Percentiles rank a stretch among this genome's conserved stretches.
These are phyloP conservation scores for Vulpes ferrilata DNA, from an alignment of 2,113 vertebrate genomes.

Conservation along the genomic window DNA sequence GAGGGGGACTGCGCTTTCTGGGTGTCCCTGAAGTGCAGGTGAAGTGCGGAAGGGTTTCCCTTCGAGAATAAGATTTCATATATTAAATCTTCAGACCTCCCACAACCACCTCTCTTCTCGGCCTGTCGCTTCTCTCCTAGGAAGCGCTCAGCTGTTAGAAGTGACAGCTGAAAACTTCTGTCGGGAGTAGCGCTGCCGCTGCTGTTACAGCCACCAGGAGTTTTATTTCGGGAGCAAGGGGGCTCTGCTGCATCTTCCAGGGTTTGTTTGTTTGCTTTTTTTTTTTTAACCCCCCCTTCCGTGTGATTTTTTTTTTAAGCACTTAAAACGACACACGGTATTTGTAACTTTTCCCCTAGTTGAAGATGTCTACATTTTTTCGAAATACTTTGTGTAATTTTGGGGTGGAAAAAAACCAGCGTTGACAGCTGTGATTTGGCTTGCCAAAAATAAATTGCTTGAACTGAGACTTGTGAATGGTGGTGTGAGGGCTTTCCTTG, in stretches of 20 bases:
- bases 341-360: constrained; percentile 65
- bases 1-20: not conserved
- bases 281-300: constrained; percentile 52
- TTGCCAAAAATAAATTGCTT: constrained; percentile 79
- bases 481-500: constrained; percentile 78
- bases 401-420: constrained; percentile 62
- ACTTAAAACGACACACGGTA: constrained; percentile 72
- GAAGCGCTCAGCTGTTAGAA: constrained; percentile 85
- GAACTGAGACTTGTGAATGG: constrained; percentile 73
- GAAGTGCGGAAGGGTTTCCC: constrained; percentile 73
- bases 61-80: constrained; percentile 45
- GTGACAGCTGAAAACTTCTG: constrained; percentile 86
- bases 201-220: constrained; percentile 80
- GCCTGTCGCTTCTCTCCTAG: constrained; percentile 80
- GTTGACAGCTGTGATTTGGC: constrained; percentile 81
- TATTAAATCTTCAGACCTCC: constrained; percentile 54
- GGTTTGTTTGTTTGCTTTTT: constrained; percentile 79
- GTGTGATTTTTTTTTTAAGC: constrained; percentile 61
- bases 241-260: constrained; percentile 82
- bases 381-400: constrained; percentile 77
- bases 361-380: constrained; percentile 73
- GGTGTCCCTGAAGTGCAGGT: constrained; percentile 69
- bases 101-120: constrained; percentile 74
- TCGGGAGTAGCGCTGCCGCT: constrained; percentile 82
- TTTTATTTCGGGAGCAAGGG: constrained; percentile 85